Base-by-base conservation (phyloP, 2,888 invertebrate species). In the Troilus luridus region DNA sequence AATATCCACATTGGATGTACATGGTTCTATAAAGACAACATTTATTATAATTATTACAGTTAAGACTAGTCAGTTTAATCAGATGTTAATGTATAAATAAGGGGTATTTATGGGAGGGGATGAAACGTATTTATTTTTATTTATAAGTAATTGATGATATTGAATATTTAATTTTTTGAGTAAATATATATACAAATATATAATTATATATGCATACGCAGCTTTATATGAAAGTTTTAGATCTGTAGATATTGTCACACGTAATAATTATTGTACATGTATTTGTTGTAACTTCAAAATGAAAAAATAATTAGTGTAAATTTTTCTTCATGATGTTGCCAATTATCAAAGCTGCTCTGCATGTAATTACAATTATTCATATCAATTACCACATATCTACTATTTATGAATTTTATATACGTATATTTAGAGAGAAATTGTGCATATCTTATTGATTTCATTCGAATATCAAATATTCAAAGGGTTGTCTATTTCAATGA, bases 71-170 rank as follows among this genome's bases (percentile, higher is more conserved):
- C 92, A 92, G 92, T 92, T 92, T 92, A 91, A 92, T 92, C 92
- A 92, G 92, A 92, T 92, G 92, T 92, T 92, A 90, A 92, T 92
- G 92, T 92, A 92, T 91, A 91, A 92, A 92, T 92, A 92, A 92
- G 92, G 92, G 92, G 92, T 92, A 92, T 92, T 92, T 92, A 92
- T 92, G 92, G 92, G 92, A 92, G 92, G 92, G 92, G 92, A 92
- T 92, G 91, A 92, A 92, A 91, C 91, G 91, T 92, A 92, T 92
- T 92, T 92, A 92, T 92, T 92, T 92, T 92, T 90, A 90, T 91
- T 91, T 91, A 91, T 90, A 90, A 88, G 72, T 90, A 90, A 77
- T 77, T 90, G 77, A 90, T 90, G 90, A 72, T 90, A 90, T 90
- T 77, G 90, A 90, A 90, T 90, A 90, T 90, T 90, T 90, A 90